These are phyloP conservation scores for Clupea harengus DNA, from an alignment of 2,113 vertebrate species.

Conservation along the genomic window DNA sequence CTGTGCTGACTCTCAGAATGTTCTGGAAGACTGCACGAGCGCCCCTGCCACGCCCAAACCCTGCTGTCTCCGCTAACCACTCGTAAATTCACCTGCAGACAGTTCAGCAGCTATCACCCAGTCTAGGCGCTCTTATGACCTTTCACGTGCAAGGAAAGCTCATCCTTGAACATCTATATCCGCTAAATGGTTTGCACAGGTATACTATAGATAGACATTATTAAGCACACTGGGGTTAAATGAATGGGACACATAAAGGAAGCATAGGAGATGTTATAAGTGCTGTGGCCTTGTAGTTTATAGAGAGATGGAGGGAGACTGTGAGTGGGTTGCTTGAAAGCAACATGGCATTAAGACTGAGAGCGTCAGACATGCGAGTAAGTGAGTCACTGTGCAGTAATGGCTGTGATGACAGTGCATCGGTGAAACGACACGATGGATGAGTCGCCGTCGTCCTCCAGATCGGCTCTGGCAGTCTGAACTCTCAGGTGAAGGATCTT, in stretches of 20 bases:
- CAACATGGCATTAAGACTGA: not conserved
- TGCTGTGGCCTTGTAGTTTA: not conserved
- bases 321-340: not conserved
- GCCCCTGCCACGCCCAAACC: not conserved
- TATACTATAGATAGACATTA: not conserved
- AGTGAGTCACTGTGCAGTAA: not conserved
- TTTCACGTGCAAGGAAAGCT: not conserved
- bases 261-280: not conserved
- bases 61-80: not conserved
- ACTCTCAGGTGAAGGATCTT: not conserved
- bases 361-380: not conserved
- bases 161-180: not conserved
- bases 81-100: not conserved
- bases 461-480: not conserved
- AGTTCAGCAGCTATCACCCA: not conserved
- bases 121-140: not conserved
- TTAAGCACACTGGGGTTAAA: not conserved
- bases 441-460: not conserved
- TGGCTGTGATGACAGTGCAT: not conserved
- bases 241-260: not conserved
- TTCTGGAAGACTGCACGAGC: not conserved
- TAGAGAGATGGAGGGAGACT: not conserved
- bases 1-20: slow-evolving; percentile 3
- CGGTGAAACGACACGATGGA: not conserved
- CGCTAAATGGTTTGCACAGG: not conserved